Percentiles rank a stretch among this genome's conserved stretches.
phyloP scores from a whole-genome alignment of 2,888 invertebrate species.

The Chalcosyrphus nemorum region DNA sequence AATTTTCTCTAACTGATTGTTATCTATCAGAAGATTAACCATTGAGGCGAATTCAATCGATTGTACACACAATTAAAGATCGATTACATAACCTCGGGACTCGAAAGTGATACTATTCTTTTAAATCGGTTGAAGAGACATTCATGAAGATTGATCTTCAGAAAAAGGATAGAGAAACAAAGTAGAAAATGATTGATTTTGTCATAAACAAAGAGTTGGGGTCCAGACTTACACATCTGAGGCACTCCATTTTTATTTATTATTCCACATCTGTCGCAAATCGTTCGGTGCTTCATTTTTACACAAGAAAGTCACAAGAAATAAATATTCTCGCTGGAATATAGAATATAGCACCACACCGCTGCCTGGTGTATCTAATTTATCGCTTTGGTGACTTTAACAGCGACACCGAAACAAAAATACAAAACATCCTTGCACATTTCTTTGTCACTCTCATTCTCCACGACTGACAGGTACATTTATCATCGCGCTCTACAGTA shows the following conservation, averaged over 20 bases:
- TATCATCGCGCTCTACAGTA: constrained; percentile 23
- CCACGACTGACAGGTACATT: constrained; percentile 36
- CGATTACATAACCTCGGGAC: constrained; percentile 46
- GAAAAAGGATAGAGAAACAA: constrained; percentile 13
- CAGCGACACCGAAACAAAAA: neutral
- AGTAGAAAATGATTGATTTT: constrained; percentile 37
- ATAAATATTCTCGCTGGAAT: neutral
- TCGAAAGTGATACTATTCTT: constrained; percentile 32
- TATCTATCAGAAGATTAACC: constrained; percentile 44
- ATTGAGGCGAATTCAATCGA: constrained; percentile 29
- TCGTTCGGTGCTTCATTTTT: neutral
- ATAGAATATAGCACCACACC: neutral
- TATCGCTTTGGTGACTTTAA: constrained; percentile 18
- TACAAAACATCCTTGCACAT: constrained; percentile 2
- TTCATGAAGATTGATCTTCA: constrained; percentile 60
- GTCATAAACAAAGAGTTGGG: constrained; percentile 40
- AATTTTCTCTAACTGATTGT: constrained; percentile 11
- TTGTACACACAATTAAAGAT: constrained; percentile 55
- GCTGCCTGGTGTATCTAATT: constrained; percentile 18
- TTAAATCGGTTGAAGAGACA: constrained; percentile 18
- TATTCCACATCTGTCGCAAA: constrained; percentile 7
- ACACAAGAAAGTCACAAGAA: neutral
- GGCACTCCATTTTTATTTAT: constrained; percentile 1
- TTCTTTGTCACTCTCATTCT: neutral
- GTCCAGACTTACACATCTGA: constrained; percentile 1